A percentile compares a stretch with the other conserved stretches of the same genome.
phyloP scores from a whole-genome alignment of 2,888 invertebrate species.

The Caenorhabditis auriculariae region DNA sequence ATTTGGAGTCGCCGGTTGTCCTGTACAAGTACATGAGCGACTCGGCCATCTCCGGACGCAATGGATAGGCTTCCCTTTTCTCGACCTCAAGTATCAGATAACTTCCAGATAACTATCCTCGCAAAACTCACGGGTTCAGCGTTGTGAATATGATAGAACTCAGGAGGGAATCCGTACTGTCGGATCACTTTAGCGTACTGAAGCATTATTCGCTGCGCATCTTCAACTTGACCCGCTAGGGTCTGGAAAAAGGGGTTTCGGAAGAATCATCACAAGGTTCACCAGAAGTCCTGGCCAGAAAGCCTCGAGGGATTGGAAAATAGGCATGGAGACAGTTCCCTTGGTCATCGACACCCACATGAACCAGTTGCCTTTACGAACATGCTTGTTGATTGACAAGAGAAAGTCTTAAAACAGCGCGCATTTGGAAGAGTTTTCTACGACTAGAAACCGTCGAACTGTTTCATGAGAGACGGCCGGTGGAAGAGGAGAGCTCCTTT shows the following conservation, averaged over 20 bases:
- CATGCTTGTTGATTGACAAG: constrained; percentile 67
- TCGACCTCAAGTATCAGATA: constrained; percentile 15
- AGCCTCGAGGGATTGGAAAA: constrained; percentile 97
- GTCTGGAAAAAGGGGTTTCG: constrained; percentile 63
- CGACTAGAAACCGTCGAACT: constrained; percentile 74
- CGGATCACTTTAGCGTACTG: constrained; percentile 91
- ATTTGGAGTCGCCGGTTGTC: constrained; percentile 87
- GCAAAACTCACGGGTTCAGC: constrained; percentile 58
- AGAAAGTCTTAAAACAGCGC: too few species aligned
- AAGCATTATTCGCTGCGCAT: constrained; percentile 87
- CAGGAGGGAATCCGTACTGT: constrained; percentile 95
- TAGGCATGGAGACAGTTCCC: constrained; percentile 79
- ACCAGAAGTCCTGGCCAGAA: constrained; percentile 94
- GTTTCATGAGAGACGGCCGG: constrained; percentile 84
- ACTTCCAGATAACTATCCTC: not conserved
- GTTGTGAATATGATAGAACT: constrained; percentile 89
- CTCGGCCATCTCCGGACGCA: constrained; percentile 92
- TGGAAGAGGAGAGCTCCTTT: constrained; percentile 91
- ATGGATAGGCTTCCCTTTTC: constrained; percentile 86
- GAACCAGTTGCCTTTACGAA: constrained; percentile 95
- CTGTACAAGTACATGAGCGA: constrained; percentile 87
- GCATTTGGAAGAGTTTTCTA: not conserved
- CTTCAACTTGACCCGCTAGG: constrained; percentile 79
- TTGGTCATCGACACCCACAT: constrained; percentile 98
- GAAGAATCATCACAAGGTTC: constrained; percentile 15